Evolutionary conservation across 2,113 vertebrate species (phyloP).

Genomic region (Solea solea): DNA sequence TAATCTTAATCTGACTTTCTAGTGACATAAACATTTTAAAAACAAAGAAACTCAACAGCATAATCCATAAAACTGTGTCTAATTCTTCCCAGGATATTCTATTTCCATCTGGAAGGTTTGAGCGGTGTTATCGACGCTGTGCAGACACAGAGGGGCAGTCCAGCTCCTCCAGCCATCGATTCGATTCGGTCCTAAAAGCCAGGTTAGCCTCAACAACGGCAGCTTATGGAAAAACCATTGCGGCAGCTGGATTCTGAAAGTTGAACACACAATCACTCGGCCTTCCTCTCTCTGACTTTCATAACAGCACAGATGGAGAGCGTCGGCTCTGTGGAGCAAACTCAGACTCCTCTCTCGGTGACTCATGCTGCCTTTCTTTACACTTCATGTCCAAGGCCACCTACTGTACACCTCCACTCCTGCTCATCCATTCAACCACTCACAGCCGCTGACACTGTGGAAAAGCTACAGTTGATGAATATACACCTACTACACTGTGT

Average conservation of each 20-base stretch:
- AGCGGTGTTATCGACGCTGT: slow-evolving; percentile 65
- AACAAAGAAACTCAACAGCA: slow-evolving; percentile 36
- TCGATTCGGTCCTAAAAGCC: slow-evolving; percentile 75
- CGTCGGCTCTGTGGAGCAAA: too few species aligned
- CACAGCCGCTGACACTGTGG: slow-evolving; percentile 36
- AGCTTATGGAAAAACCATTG: slow-evolving; percentile 76
- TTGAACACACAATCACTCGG: slow-evolving; percentile 51
- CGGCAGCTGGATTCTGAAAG: slow-evolving; percentile 68
- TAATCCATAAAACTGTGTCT: slow-evolving; percentile 64
- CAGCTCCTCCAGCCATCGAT: slow-evolving; percentile 73
- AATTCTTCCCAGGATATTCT: too few species aligned
- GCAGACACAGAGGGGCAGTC: slow-evolving; percentile 59
- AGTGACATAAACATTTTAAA: too few species aligned
- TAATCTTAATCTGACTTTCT: too few species aligned
- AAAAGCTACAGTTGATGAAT: slow-evolving; percentile 56
- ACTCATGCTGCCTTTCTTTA: slow-evolving; percentile 70
- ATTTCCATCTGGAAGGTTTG: slow-evolving; percentile 76
- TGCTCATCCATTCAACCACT: slow-evolving; percentile 59
- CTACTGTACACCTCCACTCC: slow-evolving; percentile 71
- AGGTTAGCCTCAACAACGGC: slow-evolving; percentile 67
- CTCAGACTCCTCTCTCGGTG: slow-evolving; percentile 57
- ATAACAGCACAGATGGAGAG: slow-evolving; percentile 50
- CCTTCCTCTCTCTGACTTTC: slow-evolving; percentile 19
- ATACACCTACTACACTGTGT: background rate
- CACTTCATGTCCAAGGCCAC: slow-evolving; percentile 65